Percentiles rank a stretch among this genome's conserved stretches.
phyloP scores from a whole-genome alignment of 2,888 invertebrate genomes.

The Eupithecia vulgata region DNA sequence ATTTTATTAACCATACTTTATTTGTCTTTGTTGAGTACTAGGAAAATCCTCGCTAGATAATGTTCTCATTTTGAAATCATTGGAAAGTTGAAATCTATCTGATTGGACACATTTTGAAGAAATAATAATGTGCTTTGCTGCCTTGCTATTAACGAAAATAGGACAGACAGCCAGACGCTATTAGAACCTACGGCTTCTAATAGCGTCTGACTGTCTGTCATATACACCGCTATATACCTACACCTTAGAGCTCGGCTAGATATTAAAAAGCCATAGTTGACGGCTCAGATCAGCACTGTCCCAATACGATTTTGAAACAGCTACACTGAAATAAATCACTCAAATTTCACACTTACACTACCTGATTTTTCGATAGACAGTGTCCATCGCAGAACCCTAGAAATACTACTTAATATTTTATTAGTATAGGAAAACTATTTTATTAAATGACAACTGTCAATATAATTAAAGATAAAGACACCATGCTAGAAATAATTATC shows the following conservation, averaged over 20 bases:
- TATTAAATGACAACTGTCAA: too few species aligned
- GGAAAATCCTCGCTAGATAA: background rate
- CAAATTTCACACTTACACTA: background rate
- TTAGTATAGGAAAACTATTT: too few species aligned
- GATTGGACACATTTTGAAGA: background rate
- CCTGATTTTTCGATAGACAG: too few species aligned
- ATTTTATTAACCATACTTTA: background rate
- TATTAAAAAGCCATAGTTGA: background rate
- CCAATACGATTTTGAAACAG: background rate
- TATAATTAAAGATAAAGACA: too few species aligned
- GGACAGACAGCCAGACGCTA: conserved; percentile 3
- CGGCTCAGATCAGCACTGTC: background rate
- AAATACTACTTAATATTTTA: background rate
- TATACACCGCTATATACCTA: too few species aligned
- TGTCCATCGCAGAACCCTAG: background rate
- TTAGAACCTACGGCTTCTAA: too few species aligned
- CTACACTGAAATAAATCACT: background rate
- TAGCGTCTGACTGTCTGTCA: too few species aligned
- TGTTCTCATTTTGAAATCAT: background rate
- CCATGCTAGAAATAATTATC: too few species aligned
- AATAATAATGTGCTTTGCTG: background rate
- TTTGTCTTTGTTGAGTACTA: background rate
- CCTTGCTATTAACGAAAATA: background rate
- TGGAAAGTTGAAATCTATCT: background rate
- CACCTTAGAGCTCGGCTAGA: background rate